Evolutionary conservation across 2,113 vertebrate species (phyloP), one percentile per base, ranked within the genome.

Genomic region (Mugil cephalus): DNA sequence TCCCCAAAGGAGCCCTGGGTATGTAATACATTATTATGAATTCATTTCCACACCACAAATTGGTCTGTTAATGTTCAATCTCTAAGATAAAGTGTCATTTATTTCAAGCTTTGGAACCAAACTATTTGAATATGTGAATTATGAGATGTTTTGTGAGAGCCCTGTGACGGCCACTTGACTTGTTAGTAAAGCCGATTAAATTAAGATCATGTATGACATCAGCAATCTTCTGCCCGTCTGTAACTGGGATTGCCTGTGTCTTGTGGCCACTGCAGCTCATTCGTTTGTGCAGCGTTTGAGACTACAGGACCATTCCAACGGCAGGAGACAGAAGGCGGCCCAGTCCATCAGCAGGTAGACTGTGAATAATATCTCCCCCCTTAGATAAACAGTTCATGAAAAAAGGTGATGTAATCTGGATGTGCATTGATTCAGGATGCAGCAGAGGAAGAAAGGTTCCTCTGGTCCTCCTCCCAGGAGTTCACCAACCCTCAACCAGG

Each of bases 391-490:
- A 47, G 1, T 1, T 13, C 34, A 10, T 12, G 4, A 42, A 13
- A 42, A 30, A 42, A 10, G 19, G 36, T 10, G 15, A 9, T 65
- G 3, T 24, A 3, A 7, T 52, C 19, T 52, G n/a, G 10, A 7
- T 69, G 65, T 75, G 12, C 10, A 65, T 40, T 79, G 8, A 6
- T 74, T 36, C 54, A 94, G 93, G 77, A 77, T 87, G 12, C 89
- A 89, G 85, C 91, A 93, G 65, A 89, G 94, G 87, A 91, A 88
- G 86, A 95, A 93, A 83, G 86, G 90, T n/a, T 85, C 95, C 62
- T 89, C 92, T 87, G 94, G 94, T 19, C 88, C 94, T 17, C 93
- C 95, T 6, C 93, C 93, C 81, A 89, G 95, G 74, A 90, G 94
- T 71, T 93, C 88, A 14, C 80, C 93, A 4, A 84, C 88, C 60